These are phyloP conservation scores for Anguilla anguilla DNA, from an alignment of 2,797 vertebrate species.

Conservation along the genomic window DNA sequence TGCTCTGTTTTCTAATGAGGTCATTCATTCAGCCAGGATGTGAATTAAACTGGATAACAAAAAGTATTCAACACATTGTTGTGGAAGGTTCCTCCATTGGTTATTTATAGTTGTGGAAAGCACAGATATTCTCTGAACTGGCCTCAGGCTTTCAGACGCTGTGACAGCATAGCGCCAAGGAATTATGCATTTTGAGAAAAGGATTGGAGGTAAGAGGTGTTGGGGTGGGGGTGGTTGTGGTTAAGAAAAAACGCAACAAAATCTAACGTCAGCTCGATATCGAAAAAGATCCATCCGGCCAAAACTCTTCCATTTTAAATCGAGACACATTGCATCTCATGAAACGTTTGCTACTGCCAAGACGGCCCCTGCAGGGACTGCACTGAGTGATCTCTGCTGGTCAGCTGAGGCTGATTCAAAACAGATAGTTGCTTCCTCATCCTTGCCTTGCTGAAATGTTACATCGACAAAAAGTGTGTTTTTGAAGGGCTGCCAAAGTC, in stretches of 20 bases:
- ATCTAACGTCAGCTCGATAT: conserved; percentile 59
- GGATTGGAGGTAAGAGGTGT: conserved; percentile 42
- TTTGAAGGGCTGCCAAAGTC: conserved; percentile 39
- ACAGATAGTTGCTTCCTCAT: conserved; percentile 66
- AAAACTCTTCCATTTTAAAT: conserved; percentile 17
- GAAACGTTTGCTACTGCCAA: conserved; percentile 14
- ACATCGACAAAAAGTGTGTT: conserved; percentile 59
- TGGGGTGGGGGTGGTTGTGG: conserved; percentile 38
- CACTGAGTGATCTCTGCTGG: conserved; percentile 60
- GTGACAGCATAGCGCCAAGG: conserved; percentile 51
- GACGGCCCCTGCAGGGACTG: conserved; percentile 48
- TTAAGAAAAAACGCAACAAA: conserved; percentile 43
- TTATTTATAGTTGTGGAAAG: conserved; percentile 42
- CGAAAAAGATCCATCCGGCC: conserved; percentile 59
- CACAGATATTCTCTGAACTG: conserved; percentile 50
- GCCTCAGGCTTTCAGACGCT: conserved; percentile 48
- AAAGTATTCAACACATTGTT: conserved; percentile 16
- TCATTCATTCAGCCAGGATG: conserved; percentile 10
- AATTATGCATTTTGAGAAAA: conserved; percentile 60
- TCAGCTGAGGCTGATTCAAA: conserved; percentile 73
- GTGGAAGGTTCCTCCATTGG: not conserved
- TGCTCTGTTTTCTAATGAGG: conserved; percentile 11
- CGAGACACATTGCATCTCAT: conserved; percentile 1
- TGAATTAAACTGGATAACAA: conserved; percentile 9
- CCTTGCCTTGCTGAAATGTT: conserved; percentile 62